Base-by-base conservation (phyloP, 2,113 vertebrate genomes). In the Dicaeum eximium region DNA sequence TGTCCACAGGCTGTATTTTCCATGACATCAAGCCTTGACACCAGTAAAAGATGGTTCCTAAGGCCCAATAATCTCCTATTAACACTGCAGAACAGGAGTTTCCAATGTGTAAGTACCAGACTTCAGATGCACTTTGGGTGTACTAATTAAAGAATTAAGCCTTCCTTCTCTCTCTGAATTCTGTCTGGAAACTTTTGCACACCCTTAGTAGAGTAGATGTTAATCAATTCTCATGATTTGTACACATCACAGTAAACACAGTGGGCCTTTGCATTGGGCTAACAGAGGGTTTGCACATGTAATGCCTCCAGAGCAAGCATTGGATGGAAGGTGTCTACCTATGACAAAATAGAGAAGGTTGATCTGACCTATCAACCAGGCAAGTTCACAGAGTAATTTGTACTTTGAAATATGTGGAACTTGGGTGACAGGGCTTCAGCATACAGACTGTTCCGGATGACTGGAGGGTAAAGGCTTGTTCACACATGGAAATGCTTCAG, bases 391-490 rank as follows among this genome's bases (percentile, higher is more conserved):
- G 51, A 50, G 45, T 44, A 66, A 92, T 88, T 93, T 91, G 86
- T 88, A 35, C 54, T 70, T 66, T 66, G 37, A 53, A 82, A 88
- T 73, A 61, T 47, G 35, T 66, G 88, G 30, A 62, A 71, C 8
- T 54, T 72, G 37, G 6, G 24, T 70, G 56, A 70, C 57, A 80
- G 23, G 64, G 11, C 33, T 73, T 73, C 71, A 70, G 54, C 35
- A 40, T 19, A 60, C 17, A 56, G 56, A 23, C 44, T 86, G 13
- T 60, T 80, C 37, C 60, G 79, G 62, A 90, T 85, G 44, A 27
- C 83, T 80, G 64, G 71, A 90, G 51, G 69, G 67, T 67, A 78
- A 88, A 84, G 64, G 12, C 94, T 95, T 86, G 67, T 44, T 96
- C 47, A 37, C 33, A 69, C 45, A 22, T 42, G 65, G 83, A 61